These are phyloP conservation scores for Stichopus chloronotus DNA, from an alignment of 35 echinoderm and acorn worm genomes.

Conservation along the genomic window DNA sequence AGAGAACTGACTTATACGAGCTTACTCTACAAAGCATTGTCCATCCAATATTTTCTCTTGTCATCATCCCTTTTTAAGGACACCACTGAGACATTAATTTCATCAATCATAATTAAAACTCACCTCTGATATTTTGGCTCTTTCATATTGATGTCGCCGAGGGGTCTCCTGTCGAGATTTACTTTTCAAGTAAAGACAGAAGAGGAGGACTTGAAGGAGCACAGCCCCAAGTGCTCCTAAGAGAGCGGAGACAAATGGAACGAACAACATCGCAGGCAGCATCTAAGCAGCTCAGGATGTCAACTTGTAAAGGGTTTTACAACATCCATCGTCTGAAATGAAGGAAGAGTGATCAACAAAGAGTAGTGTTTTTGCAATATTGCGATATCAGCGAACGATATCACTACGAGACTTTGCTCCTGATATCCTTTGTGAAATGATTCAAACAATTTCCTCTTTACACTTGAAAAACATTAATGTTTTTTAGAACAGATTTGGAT, in stretches of 20 bases:
- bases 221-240: slow-evolving; percentile 59
- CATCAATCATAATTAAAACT: not conserved
- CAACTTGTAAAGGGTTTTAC: not conserved
- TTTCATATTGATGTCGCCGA: slow-evolving; percentile 72
- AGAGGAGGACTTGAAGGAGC: slow-evolving; percentile 51
- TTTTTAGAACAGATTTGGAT: too few relatives aligned
- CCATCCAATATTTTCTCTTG: too few relatives aligned
- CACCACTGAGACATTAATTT: too few relatives aligned
- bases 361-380: not conserved
- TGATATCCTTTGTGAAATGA: too few relatives aligned
- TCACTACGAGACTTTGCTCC: too few relatives aligned
- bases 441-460: too few relatives aligned
- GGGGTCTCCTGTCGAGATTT: slow-evolving; percentile 50
- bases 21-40: too few relatives aligned
- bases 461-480: too few relatives aligned
- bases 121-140: slow-evolving; percentile 66
- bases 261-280: slow-evolving; percentile 53
- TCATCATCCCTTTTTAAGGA: too few relatives aligned
- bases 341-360: not conserved
- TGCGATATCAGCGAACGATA: too few relatives aligned
- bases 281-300: not conserved
- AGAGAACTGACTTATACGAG: too few relatives aligned
- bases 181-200: slow-evolving; percentile 71
- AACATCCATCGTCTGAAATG: not conserved
- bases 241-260: slow-evolving; percentile 63